Evolutionary conservation across 2,797 vertebrate genomes (phyloP).

Genomic region (Lutjanus argentimaculatus): DNA sequence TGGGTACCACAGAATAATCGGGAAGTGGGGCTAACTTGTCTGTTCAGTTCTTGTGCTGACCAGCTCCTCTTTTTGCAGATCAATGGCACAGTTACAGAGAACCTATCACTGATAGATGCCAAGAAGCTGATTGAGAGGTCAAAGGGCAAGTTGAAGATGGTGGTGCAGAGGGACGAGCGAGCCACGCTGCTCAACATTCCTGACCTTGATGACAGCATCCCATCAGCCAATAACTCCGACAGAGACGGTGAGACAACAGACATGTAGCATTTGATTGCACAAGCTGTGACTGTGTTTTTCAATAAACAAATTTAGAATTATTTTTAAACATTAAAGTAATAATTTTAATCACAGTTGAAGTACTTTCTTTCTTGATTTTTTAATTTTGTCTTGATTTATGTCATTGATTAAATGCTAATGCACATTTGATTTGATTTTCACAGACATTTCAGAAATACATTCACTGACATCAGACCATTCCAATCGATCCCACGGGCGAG

Average conservation of each 20-base stretch:
- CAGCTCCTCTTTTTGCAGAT: conserved; percentile 85
- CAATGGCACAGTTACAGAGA: conserved; percentile 99
- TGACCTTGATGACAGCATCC: conserved; percentile 98
- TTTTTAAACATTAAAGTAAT: conserved; percentile 3
- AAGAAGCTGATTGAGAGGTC: conserved; percentile 99
- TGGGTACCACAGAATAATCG: background rate
- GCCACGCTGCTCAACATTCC: conserved; percentile 96
- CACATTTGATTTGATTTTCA: conserved; percentile 72
- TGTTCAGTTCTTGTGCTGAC: conserved; percentile 34
- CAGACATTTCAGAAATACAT: conserved; percentile 99
- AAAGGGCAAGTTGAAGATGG: conserved; percentile 99
- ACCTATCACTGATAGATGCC: conserved; percentile 97
- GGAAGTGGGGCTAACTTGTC: conserved; percentile 8
- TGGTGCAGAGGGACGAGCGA: conserved; percentile 96
- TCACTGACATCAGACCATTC: conserved; percentile 99
- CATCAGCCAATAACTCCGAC: conserved; percentile 96
- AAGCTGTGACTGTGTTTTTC: background rate
- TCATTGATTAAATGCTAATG: conserved; percentile 41
- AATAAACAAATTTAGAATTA: background rate
- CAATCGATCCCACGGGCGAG: conserved; percentile 93
- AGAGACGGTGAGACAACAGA: conserved; percentile 91
- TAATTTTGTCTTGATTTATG: background rate
- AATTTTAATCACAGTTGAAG: background rate
- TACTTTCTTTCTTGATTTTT: background rate
- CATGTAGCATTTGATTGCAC: background rate